Percentiles rank a stretch among this genome's conserved stretches.
These are phyloP conservation scores for Phengaris alcon DNA, from an alignment of 2,888 invertebrate species.

Conservation along the genomic window DNA sequence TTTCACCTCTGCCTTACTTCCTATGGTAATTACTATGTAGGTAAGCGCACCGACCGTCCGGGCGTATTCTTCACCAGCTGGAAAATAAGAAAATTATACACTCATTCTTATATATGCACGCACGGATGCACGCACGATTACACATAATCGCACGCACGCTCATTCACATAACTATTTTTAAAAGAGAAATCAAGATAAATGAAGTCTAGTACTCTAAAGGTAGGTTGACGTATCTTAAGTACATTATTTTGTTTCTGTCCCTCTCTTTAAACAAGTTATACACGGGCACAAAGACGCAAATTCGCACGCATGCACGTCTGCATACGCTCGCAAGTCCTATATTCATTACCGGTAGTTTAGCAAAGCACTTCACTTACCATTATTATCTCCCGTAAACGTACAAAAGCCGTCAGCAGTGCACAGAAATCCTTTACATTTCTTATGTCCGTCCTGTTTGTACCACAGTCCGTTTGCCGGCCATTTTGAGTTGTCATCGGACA, in stretches of 20 bases:
- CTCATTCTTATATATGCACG: no score
- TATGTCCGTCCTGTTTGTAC: conserved; percentile 57
- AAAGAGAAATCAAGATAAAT: no score
- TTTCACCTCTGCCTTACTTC: conserved; percentile 82
- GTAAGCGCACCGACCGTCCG: conserved; percentile 82
- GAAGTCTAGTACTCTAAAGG: no score
- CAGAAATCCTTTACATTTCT: conserved; percentile 83
- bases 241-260: no score
- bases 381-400: conserved; percentile 56
- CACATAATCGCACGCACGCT: no score
- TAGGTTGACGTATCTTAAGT: no score
- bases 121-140: no score
- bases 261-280: no score
- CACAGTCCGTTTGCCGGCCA: conserved; percentile 70
- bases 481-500: conserved; percentile 62
- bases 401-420: conserved; percentile 84
- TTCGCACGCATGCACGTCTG: no score
- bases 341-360: neutral
- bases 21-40: conserved; percentile 81
- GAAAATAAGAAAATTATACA: conserved; percentile 27
- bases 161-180: no score
- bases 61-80: conserved; percentile 69
- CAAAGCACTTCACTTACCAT: conserved; percentile 45
- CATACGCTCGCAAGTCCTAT: no score
- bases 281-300: no score